Evolutionary conservation across 1,140 invertebrate species (phyloP), one percentile per base, ranked within the genome.

Genomic region (Epicauta chinensis): DNA sequence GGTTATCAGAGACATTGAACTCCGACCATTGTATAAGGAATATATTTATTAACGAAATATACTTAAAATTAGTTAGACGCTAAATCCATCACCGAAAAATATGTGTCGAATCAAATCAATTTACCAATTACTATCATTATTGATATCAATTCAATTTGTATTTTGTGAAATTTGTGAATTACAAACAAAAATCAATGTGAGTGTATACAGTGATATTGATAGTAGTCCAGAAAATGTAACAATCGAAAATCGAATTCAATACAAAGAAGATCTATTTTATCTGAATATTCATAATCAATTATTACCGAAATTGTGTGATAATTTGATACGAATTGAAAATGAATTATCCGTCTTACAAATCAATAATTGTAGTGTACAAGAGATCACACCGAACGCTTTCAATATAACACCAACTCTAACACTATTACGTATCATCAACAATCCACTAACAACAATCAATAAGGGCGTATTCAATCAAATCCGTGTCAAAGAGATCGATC

Each of bases 391-490:
- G 12, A 46, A 50, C 10, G 51, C 51, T 16, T 57, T 60, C 38
- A 51, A 53, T 32, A 50, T 59, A 7, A 31, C 40, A 5, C 50
- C 57, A 16, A 56, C 54, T 34, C 34, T 59, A 34, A 40, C 49
- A 2, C 41, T 59, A 29, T 30, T 59, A 10, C 52, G 48, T 30
- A 56, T 59, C n/a, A 31, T 42, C 29, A 31, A 43, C 13, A 59
- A 59, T 10, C 53, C 53, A 9, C 16, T 59, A 13, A 32, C 41
- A 4, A 40, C 16, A 11, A 53, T 60, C 10, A 45, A 42, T 23
- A 43, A 42, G 34, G 55, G 55, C 1, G 29, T 60, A 1, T 60
- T 60, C 42, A 57, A 60, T 30, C 16, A 44, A 2, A 43, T 60
- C 9, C 39, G 35, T 30, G 46, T 51, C 3, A 60, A 57, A 31